These are phyloP conservation scores for Chelonus insularis DNA, from an alignment of 1,140 invertebrate genomes.

Conservation along the genomic window DNA sequence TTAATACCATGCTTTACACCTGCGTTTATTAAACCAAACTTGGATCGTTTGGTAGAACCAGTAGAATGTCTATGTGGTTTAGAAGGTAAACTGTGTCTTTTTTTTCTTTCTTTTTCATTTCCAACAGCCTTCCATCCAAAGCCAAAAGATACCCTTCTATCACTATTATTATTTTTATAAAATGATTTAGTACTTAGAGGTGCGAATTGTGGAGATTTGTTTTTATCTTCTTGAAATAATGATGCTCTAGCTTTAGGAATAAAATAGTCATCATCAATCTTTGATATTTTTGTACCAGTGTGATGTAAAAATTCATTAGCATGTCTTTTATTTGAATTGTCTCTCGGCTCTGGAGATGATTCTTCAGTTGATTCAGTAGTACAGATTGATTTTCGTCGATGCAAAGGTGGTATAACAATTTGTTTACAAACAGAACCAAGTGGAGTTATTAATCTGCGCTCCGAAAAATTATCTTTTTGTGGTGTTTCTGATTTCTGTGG, in stretches of 20 bases:
- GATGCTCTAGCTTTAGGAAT: constrained; percentile 47
- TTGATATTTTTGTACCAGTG: constrained; percentile 35
- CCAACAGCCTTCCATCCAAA: constrained; percentile 22
- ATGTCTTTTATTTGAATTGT: constrained; percentile 38
- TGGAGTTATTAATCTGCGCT: constrained; percentile 44
- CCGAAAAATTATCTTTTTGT: constrained; percentile 37
- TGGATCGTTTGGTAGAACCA: constrained; percentile 30
- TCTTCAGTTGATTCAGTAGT: constrained; percentile 28
- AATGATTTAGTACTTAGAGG: constrained; percentile 47
- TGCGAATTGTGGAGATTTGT: constrained; percentile 18
- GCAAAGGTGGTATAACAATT: constrained; percentile 38
- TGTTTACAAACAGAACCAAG: constrained; percentile 42
- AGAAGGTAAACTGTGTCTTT: constrained; percentile 37
- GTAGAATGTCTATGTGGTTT: constrained; percentile 13
- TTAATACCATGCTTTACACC: constrained; percentile 52
- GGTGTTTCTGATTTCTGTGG: constrained; percentile 46
- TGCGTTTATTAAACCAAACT: constrained; percentile 45
- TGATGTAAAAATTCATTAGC: constrained; percentile 27
- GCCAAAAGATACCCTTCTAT: constrained; percentile 18
- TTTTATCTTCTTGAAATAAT: constrained; percentile 45
- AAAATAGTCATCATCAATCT: constrained; percentile 33
- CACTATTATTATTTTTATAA: constrained; percentile 36
- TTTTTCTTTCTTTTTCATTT: constrained; percentile 27
- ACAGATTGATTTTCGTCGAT: constrained; percentile 43
- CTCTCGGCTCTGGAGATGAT: constrained; percentile 37